Evolutionary conservation across 1,140 invertebrate genomes (phyloP).

Genomic region (Phocides pigmalion): DNA sequence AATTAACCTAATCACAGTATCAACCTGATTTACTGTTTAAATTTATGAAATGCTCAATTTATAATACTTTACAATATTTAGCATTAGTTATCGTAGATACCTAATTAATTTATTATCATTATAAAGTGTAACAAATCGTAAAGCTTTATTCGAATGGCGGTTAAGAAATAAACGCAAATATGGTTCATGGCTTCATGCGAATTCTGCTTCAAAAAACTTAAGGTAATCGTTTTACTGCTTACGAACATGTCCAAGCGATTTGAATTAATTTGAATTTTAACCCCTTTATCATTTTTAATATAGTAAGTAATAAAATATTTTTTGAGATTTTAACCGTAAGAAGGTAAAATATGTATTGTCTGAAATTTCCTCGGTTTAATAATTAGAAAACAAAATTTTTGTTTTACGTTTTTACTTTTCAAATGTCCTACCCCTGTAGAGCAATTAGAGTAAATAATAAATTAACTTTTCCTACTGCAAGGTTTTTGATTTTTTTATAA

Average conservation of each 20-base stretch:
- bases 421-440: too few species aligned
- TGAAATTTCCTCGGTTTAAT: too few species aligned
- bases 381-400: too few species aligned
- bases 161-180: slow-evolving; percentile 38
- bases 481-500: too few species aligned
- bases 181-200: slow-evolving; percentile 44
- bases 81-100: background rate
- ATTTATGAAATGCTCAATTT: background rate
- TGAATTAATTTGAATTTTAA: background rate
- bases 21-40: background rate
- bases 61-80: background rate
- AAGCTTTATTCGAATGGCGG: background rate
- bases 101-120: background rate
- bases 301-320: too few species aligned
- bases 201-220: background rate
- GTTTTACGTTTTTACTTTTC: too few species aligned
- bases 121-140: slow-evolving; percentile 1
- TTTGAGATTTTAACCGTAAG: too few species aligned
- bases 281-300: too few species aligned
- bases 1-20: too few species aligned
- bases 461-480: too few species aligned
- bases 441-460: too few species aligned
- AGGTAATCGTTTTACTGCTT: background rate
- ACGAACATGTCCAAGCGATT: background rate
- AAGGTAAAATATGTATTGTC: too few species aligned